These are phyloP conservation scores for Hyles lineata DNA, from an alignment of 2,888 invertebrate genomes.

Conservation along the genomic window DNA sequence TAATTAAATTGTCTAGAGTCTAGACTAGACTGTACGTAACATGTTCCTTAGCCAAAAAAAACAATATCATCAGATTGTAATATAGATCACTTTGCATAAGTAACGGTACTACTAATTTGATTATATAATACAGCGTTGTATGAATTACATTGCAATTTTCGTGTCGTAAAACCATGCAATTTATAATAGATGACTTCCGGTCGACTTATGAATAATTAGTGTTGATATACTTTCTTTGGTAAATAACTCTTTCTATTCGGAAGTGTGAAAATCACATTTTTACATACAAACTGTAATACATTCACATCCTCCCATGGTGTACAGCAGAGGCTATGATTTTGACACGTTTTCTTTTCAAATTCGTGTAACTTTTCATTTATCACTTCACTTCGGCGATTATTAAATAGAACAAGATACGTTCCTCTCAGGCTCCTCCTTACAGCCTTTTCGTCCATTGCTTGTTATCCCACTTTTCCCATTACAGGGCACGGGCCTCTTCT, in stretches of 20 bases:
- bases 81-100: conserved; percentile 11
- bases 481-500: too few species aligned
- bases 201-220: neutral
- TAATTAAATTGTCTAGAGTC: neutral
- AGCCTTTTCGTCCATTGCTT: too few species aligned
- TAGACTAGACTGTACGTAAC: neutral
- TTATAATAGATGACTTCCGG: conserved; percentile 16
- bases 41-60: neutral
- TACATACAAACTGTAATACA: too few species aligned
- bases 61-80: neutral
- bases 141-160: conserved; percentile 16
- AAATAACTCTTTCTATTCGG: neutral
- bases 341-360: too few species aligned
- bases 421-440: too few species aligned
- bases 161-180: conserved; percentile 11
- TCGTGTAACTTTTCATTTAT: too few species aligned
- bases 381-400: too few species aligned
- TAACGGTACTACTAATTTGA: conserved; percentile 18
- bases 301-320: too few species aligned
- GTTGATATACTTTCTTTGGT: neutral
- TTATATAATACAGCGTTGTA: conserved; percentile 20
- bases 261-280: neutral
- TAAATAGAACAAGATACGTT: too few species aligned
- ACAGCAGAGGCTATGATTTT: too few species aligned
- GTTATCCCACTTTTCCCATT: too few species aligned